Conservation (phyloP, 2,888 invertebrate genomes). For the Agrilus mali region DNA sequence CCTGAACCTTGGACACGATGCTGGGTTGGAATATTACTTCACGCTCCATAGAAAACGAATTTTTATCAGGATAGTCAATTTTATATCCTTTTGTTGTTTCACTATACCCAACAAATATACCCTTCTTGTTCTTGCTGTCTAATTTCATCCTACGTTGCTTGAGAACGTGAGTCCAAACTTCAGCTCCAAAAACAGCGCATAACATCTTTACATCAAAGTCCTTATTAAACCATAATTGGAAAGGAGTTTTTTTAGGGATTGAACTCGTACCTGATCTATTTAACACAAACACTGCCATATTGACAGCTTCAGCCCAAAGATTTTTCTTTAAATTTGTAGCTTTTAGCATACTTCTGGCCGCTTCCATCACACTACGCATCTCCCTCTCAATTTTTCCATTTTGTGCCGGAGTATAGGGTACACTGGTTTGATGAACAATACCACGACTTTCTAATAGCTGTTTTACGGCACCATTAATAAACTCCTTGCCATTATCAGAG, state of each 20-base stretch:
- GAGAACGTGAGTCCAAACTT: slow-evolving; percentile 23
- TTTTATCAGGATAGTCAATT: slow-evolving; percentile 11
- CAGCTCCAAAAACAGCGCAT: slow-evolving; percentile 24
- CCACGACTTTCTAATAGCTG: slow-evolving; percentile 15
- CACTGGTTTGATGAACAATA: slow-evolving; percentile 20
- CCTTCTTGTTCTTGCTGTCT: slow-evolving; percentile 21
- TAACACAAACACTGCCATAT: too few relatives aligned
- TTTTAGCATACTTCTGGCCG: slow-evolving; percentile 19
- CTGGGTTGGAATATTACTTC: slow-evolving; percentile 9
- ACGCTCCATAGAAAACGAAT: slow-evolving; percentile 8
- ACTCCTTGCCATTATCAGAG: slow-evolving; percentile 21
- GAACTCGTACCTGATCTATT: too few relatives aligned
- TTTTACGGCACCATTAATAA: slow-evolving; percentile 18
- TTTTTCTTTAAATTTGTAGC: slow-evolving; percentile 14
- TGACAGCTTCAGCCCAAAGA: too few relatives aligned
- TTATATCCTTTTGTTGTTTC: too few relatives aligned
- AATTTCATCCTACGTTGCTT: slow-evolving; percentile 23
- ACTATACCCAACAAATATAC: slow-evolving; percentile 26
- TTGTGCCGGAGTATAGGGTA: slow-evolving; percentile 22
- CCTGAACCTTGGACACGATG: too few relatives aligned
- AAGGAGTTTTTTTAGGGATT: too few relatives aligned
- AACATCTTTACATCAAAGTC: slow-evolving; percentile 21
- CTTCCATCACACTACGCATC: slow-evolving; percentile 24
- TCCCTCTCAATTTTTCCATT: slow-evolving; percentile 26
- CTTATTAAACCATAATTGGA: too few relatives aligned